A percentile compares a stretch with the other conserved stretches of the same genome.
Evolutionary conservation across 2,888 invertebrate species (phyloP).

Genomic region (Pilophorus perplexus): DNA sequence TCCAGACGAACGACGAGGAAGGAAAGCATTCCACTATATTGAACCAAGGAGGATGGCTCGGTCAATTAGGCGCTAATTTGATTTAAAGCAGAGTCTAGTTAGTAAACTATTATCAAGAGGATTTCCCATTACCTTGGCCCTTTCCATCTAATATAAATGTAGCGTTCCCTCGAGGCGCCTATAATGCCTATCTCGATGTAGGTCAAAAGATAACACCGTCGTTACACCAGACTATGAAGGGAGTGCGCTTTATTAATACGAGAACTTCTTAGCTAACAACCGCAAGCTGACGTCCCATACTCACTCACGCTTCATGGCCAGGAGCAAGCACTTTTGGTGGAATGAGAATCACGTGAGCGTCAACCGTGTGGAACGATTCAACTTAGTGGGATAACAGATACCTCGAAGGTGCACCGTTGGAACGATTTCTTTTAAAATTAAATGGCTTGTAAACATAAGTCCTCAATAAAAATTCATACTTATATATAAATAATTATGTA

Average conservation of each 20-base stretch:
- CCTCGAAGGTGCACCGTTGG: too few species aligned
- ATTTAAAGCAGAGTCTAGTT: slow-evolving; percentile 38
- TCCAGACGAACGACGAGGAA: too few species aligned
- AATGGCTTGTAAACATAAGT: too few species aligned
- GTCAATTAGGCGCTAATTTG: slow-evolving; percentile 35
- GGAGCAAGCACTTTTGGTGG: too few species aligned
- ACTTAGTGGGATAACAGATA: too few species aligned
- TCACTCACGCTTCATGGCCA: neutral
- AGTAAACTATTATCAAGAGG: slow-evolving; percentile 35
- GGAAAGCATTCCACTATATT: slow-evolving; percentile 14
- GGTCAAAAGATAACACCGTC: slow-evolving; percentile 26
- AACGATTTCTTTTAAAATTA: too few species aligned
- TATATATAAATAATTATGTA: too few species aligned
- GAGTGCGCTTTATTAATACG: slow-evolving; percentile 5
- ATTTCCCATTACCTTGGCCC: slow-evolving; percentile 28
- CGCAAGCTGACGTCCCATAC: slow-evolving; percentile 15
- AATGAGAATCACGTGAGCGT: too few species aligned
- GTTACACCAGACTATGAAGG: slow-evolving; percentile 5
- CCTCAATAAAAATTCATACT: too few species aligned
- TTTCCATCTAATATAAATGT: slow-evolving; percentile 27
- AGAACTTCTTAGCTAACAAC: slow-evolving; percentile 21
- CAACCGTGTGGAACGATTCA: too few species aligned
- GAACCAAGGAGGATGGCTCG: slow-evolving; percentile 14
- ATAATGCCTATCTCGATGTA: slow-evolving; percentile 19
- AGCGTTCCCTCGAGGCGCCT: slow-evolving; percentile 7